Percentiles rank a stretch among this genome's conserved stretches.
Evolutionary conservation across 2,888 invertebrate genomes (phyloP).

Genomic region (Onthophagus sagittarius): DNA sequence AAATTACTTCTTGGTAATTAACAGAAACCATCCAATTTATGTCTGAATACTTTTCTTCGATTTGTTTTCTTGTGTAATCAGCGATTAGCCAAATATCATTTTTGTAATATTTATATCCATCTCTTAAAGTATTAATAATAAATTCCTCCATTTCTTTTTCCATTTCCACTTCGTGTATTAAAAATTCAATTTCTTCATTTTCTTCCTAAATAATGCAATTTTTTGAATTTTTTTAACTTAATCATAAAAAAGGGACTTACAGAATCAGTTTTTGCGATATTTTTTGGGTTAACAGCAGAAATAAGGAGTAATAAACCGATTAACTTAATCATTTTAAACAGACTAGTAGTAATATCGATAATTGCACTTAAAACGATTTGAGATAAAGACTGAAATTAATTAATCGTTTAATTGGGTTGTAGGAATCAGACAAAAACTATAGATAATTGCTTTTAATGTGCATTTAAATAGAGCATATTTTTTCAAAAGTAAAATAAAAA

Average conservation of each 20-base stretch:
- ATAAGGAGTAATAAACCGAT: too few relatives aligned
- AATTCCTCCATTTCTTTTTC: not conserved
- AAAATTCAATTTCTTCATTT: not conserved
- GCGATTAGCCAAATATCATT: not conserved
- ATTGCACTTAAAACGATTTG: too few relatives aligned
- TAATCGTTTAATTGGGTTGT: too few relatives aligned
- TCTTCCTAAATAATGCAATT: not conserved
- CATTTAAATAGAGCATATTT: not conserved
- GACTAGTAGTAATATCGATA: too few relatives aligned
- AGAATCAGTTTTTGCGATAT: not conserved
- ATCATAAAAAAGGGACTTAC: not conserved
- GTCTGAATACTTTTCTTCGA: not conserved
- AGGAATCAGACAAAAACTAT: too few relatives aligned
- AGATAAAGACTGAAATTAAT: too few relatives aligned
- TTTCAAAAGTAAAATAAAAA: not conserved
- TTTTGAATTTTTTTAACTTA: not conserved
- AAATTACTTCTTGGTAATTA: not conserved
- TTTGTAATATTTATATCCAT: not conserved
- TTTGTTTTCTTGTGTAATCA: not conserved
- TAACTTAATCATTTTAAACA: too few relatives aligned
- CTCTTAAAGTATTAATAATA: not conserved
- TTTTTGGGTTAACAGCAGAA: too few relatives aligned
- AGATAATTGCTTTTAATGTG: too few relatives aligned
- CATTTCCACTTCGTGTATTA: not conserved
- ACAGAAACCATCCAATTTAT: not conserved